Evolutionary conservation across 2,888 invertebrate genomes (phyloP).

Genomic region (Nomada fucata): DNA sequence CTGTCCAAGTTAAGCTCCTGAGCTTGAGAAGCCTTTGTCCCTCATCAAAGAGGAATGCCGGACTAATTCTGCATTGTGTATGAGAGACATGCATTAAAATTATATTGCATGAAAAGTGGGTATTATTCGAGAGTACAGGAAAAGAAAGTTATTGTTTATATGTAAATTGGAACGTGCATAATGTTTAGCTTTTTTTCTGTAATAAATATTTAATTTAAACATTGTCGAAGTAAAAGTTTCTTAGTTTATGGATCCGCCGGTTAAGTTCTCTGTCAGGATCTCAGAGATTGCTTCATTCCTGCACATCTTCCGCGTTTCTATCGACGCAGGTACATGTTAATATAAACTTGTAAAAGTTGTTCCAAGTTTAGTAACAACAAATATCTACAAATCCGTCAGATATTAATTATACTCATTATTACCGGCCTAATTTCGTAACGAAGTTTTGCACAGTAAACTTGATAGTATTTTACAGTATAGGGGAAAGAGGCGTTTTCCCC

Average conservation of each 20-base stretch:
- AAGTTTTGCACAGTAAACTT: background rate
- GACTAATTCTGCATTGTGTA: background rate
- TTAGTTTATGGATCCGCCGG: background rate
- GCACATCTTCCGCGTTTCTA: background rate
- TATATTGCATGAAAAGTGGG: background rate
- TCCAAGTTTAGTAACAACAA: background rate
- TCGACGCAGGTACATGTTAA: background rate
- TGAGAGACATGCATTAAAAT: background rate
- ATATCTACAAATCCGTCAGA: background rate
- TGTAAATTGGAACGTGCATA: background rate
- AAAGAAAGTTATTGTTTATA: background rate
- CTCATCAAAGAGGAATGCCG: constrained; percentile 1
- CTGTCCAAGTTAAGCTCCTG: constrained; percentile 10
- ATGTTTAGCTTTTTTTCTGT: background rate
- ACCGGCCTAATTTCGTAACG: background rate
- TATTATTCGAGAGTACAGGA: background rate
- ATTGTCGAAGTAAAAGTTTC: background rate
- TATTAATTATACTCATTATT: background rate
- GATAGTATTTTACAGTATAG: background rate
- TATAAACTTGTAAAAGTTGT: background rate
- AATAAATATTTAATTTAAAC: background rate
- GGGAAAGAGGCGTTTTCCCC: background rate
- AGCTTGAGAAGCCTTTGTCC: constrained; percentile 11
- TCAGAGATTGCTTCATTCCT: background rate
- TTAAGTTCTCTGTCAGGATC: background rate